Conservation (phyloP, 2,888 invertebrate genomes). For the Mantis religiosa region DNA sequence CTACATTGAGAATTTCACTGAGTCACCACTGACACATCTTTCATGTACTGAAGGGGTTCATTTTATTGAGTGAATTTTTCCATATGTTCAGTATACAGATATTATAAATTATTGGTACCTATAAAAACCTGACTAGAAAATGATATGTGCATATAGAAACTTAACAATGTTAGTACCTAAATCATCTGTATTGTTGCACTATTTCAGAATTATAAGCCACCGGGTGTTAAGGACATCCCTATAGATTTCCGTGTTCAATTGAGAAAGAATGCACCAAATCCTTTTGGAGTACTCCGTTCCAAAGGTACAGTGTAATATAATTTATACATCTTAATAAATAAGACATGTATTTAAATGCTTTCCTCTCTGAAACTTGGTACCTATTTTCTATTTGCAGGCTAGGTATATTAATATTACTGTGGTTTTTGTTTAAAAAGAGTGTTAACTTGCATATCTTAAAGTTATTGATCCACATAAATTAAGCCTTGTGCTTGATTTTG, state of each 20-base stretch:
- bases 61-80: too few relatives aligned
- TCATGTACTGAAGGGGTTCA: too few relatives aligned
- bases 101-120: too few relatives aligned
- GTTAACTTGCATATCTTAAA: neutral
- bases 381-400: neutral
- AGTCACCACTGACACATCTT: too few relatives aligned
- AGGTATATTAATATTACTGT: neutral
- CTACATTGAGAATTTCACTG: too few relatives aligned
- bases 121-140: too few relatives aligned
- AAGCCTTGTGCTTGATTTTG: too few relatives aligned
- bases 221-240: conserved; percentile 37
- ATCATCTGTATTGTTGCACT: neutral
- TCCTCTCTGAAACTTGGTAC: neutral
- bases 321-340: neutral
- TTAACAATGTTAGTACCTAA: too few relatives aligned
- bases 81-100: too few relatives aligned
- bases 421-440: neutral
- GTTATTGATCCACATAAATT: too few relatives aligned
- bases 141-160: too few relatives aligned
- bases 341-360: neutral
- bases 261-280: conserved; percentile 33
- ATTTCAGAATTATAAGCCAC: conserved; percentile 38
- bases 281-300: conserved; percentile 37
- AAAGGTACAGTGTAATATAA: conserved; percentile 32
- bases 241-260: conserved; percentile 36